Base-by-base conservation (phyloP, 2,113 vertebrate species). In the Sclerurus mexicanus region DNA sequence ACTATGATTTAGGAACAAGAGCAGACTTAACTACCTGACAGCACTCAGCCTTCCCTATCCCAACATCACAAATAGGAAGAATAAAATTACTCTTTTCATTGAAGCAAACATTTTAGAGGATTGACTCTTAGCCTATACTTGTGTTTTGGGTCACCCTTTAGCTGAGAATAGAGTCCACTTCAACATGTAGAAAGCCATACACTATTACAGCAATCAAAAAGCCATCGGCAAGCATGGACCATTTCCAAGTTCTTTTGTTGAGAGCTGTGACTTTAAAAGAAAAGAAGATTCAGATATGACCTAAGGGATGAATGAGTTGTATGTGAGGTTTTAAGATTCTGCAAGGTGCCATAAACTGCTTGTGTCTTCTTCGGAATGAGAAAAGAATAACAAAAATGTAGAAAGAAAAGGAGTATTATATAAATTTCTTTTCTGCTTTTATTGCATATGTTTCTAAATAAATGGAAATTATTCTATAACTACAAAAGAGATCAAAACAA, bases 361-460 rank as follows among this genome's bases (percentile, higher is more conserved):
- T 14, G 6, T 42, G 37, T 24, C 55, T 76, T 87, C 71, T 91
- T 87, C 10, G 46, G 37, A 72, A 88, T 19, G 7, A 69, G 46
- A 72, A 63, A 85, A 83, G 28, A 91, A 68, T 14, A 33, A 47
- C 89, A 82, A 78, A 74, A 75, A 60, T 55, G 14, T 52, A 52
- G 35, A 68, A 50, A 75, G 19, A 27, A 49, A 69, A 46, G 24
- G 40, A 85, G 12, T 23, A 42, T 56, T 75, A 93, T 42, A 62
- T 35, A 93, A 90, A 89, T 83, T 79, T 8, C 9, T 83, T 85
- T 73, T 69, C 86, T 87, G 66, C 30, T 89, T 91, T 85, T 80
- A 89, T 59, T 87, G 69, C 66, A 78, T 62, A 68, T 73, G 47
- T 83, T 91, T 82, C 75, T 80, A 87, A 94, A 87, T 71, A 96